A percentile compares a stretch with the other conserved stretches of the same genome.
Evolutionary conservation across 2,888 invertebrate species (phyloP).

Genomic region (Pimpla rufipes): DNA sequence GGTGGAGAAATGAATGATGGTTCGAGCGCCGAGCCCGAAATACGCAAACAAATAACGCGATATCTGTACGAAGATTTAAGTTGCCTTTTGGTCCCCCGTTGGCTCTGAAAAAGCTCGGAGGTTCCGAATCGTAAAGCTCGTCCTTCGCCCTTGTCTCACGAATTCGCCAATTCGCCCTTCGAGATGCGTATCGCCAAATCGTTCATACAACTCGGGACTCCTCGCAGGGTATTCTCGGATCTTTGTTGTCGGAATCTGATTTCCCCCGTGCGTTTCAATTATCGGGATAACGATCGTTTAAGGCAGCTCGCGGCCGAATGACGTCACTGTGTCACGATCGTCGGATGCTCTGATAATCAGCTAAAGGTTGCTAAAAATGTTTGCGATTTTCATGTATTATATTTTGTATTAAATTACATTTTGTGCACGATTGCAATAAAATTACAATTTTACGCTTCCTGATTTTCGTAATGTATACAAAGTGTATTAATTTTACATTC

Average conservation of each 20-base stretch:
- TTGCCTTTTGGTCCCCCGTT: neutral
- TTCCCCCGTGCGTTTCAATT: neutral
- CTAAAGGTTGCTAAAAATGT: no score
- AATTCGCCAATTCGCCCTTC: neutral
- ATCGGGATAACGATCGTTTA: slow-evolving; percentile 16
- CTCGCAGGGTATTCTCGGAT: neutral
- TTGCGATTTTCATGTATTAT: no score
- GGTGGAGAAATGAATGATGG: slow-evolving; percentile 54
- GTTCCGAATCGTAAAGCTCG: neutral
- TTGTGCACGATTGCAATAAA: no score
- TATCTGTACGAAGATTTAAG: neutral
- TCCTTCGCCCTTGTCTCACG: neutral
- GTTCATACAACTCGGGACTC: neutral
- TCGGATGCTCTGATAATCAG: neutral
- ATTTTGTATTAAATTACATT: neutral
- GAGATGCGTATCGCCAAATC: neutral
- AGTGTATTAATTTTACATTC: no score
- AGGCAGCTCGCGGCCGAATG: neutral
- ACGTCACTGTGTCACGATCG: neutral
- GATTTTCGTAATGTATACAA: no score
- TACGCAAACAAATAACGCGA: neutral
- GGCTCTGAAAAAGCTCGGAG: slow-evolving; percentile 14
- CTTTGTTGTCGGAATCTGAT: neutral
- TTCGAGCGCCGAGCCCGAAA: neutral
- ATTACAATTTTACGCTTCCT: no score